phyloP scores from a whole-genome alignment of 23 tunicate genomes.

The Diplosoma virens region DNA sequence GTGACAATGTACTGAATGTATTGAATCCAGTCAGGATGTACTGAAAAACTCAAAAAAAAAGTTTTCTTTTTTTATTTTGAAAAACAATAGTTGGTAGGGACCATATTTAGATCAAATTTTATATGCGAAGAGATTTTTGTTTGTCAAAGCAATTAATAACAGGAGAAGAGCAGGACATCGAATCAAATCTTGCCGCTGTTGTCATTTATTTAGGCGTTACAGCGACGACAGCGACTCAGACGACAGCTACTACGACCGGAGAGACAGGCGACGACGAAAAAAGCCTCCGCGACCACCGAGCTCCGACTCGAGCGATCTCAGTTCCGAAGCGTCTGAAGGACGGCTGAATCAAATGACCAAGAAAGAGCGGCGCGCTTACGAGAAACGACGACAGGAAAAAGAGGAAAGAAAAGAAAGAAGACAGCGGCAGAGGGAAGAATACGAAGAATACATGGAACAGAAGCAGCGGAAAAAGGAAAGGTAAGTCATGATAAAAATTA shows the following conservation, averaged over 20 bases:
- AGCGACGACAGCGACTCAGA: constrained; percentile 35
- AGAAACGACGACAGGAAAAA: constrained; percentile 70
- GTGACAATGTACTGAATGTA: too few species aligned
- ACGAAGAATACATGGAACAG: constrained; percentile 62
- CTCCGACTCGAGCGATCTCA: constrained; percentile 58
- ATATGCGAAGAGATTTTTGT: too few species aligned
- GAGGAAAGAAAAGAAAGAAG: constrained; percentile 56
- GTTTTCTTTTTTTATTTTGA: too few species aligned
- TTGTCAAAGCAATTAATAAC: too few species aligned
- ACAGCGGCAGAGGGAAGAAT: constrained; percentile 69
- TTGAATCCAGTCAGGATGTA: too few species aligned
- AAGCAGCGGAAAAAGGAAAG: constrained; percentile 74
- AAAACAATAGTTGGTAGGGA: too few species aligned
- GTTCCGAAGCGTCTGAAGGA: constrained; percentile 66
- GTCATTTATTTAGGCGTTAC: too few species aligned
- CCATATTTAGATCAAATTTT: too few species aligned
- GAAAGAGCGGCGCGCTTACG: constrained; percentile 67
- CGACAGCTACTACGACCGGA: constrained; percentile 30
- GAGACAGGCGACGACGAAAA: constrained; percentile 38
- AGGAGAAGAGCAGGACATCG: too few species aligned
- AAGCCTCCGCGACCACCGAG: constrained; percentile 71
- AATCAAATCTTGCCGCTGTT: too few species aligned
- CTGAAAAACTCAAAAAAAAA: too few species aligned
- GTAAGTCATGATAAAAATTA: too few species aligned
- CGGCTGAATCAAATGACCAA: constrained; percentile 64